A percentile compares a stretch with the other conserved stretches of the same genome.
phyloP scores from a whole-genome alignment of 2,888 invertebrate genomes.

The Seladonia tumulorum region DNA sequence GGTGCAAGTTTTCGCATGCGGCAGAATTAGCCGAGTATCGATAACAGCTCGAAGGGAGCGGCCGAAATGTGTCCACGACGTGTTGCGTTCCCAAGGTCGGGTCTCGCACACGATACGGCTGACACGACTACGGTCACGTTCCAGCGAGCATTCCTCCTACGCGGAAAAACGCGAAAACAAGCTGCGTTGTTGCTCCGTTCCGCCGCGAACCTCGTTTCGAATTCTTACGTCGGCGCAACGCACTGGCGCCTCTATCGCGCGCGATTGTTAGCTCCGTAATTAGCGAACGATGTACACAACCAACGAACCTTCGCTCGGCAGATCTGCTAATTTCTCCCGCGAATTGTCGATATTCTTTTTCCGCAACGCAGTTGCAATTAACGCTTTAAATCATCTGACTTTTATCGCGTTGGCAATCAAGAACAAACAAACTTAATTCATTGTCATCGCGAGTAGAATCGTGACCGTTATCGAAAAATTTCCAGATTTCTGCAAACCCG shows the following conservation, averaged over 20 bases:
- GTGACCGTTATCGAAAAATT: not conserved
- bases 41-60: constrained; percentile 15
- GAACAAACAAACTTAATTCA: not conserved
- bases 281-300: not conserved
- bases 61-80: constrained; percentile 19
- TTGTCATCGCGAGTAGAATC: not conserved
- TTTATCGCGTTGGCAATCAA: not conserved
- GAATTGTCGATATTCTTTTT: not conserved
- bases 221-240: not conserved
- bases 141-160: not conserved
- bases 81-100: constrained; percentile 37
- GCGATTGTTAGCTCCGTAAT: not conserved
- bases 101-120: not conserved
- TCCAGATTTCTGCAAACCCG: no score
- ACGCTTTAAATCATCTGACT: not conserved
- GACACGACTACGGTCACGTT: constrained; percentile 56
- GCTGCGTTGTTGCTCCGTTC: not conserved
- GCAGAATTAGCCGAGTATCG: not conserved
- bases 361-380: not conserved
- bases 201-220: not conserved
- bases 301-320: not conserved
- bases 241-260: not conserved
- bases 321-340: not conserved
- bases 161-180: not conserved
- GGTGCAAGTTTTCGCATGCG: not conserved